Evolutionary conservation across 2,113 vertebrate species (phyloP).

Genomic region (Numida meleagris): DNA sequence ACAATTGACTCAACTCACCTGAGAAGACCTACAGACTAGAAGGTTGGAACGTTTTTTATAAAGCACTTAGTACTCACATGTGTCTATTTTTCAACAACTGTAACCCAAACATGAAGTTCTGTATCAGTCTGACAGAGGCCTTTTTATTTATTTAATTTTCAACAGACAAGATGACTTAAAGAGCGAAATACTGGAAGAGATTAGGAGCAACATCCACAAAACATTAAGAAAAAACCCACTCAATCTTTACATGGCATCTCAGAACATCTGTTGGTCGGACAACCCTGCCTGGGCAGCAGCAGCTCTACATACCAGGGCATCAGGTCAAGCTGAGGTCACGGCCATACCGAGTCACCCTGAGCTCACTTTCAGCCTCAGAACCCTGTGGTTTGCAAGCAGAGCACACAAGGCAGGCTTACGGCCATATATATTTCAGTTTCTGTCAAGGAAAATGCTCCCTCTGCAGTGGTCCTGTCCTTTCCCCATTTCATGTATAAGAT

Average conservation of each 20-base stretch:
- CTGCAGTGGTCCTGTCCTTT: not conserved
- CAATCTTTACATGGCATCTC: not conserved
- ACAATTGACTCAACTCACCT: conserved; percentile 13
- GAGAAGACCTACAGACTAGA: conserved; percentile 25
- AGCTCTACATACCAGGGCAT: not conserved
- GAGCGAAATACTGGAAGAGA: not conserved
- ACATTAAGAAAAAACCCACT: not conserved
- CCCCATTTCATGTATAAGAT: not conserved
- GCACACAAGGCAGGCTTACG: not conserved
- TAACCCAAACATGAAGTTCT: not conserved
- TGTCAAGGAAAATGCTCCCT: not conserved
- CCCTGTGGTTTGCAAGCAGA: not conserved
- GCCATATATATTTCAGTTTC: not conserved
- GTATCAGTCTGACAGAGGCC: not conserved
- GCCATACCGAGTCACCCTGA: not conserved
- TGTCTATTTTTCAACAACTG: not conserved
- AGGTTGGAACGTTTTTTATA: not conserved
- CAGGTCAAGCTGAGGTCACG: not conserved
- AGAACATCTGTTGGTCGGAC: not conserved
- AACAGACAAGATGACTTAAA: not conserved
- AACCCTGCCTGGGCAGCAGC: not conserved
- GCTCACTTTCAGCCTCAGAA: not conserved
- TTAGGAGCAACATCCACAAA: not conserved
- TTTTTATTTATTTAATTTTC: not conserved
- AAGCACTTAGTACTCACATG: not conserved